Conservation (phyloP, 2,797 vertebrate species). For the Syngnathus acus region DNA sequence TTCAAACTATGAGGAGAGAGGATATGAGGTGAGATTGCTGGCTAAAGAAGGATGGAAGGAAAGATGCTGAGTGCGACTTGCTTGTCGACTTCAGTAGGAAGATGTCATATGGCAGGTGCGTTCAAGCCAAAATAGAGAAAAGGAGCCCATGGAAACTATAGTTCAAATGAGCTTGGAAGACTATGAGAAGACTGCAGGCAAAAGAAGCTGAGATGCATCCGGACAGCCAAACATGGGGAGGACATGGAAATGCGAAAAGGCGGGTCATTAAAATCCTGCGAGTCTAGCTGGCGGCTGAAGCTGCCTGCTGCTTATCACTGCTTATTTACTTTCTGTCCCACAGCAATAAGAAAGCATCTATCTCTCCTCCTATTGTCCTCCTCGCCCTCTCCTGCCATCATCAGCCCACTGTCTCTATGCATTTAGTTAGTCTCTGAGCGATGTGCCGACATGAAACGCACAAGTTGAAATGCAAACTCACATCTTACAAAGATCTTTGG, state of each 20-base stretch:
- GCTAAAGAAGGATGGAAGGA: conserved; percentile 15
- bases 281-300: conserved; percentile 43
- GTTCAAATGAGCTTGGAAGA: conserved; percentile 18
- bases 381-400: conserved; percentile 20
- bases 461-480: conserved; percentile 3
- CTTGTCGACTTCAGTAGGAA: not conserved
- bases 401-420: conserved; percentile 29
- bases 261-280: conserved; percentile 58
- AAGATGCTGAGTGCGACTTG: conserved; percentile 4
- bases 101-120: conserved; percentile 28
- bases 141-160: conserved; percentile 22
- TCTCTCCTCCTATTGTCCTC: conserved; percentile 6
- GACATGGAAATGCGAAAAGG: conserved; percentile 17
- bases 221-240: not conserved
- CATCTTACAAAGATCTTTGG: conserved; percentile 11
- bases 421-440: conserved; percentile 24
- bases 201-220: conserved; percentile 3
- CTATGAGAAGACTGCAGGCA: not conserved
- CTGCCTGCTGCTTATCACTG: conserved; percentile 56
- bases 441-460: conserved; percentile 16
- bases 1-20: conserved; percentile 34
- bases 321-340: conserved; percentile 48
- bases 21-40: conserved; percentile 18
- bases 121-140: conserved; percentile 39
- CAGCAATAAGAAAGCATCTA: conserved; percentile 34